phyloP scores from a whole-genome alignment of 2,888 invertebrate genomes.

The Gari tellinella region DNA sequence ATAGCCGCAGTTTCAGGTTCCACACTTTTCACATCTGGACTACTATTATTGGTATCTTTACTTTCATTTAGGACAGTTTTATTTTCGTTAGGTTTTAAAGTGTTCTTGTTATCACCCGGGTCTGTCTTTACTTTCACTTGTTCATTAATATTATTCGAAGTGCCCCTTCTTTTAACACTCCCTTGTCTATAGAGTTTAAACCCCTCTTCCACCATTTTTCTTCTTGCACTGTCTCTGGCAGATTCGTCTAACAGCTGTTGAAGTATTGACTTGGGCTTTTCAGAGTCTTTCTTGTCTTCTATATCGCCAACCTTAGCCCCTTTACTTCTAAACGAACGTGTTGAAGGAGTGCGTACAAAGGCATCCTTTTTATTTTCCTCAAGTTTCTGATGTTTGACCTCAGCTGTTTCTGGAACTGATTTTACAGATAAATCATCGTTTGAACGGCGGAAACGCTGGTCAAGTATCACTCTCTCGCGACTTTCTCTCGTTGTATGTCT shows the following conservation, averaged over 20 bases:
- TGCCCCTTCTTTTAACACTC: background rate
- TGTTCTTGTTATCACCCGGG: too few species aligned
- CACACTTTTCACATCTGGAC: background rate
- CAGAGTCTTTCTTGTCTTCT: constrained; percentile 3
- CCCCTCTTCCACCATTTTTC: constrained; percentile 42
- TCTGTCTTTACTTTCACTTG: background rate
- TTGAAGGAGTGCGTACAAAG: background rate
- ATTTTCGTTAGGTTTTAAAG: too few species aligned
- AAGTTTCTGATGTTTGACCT: background rate
- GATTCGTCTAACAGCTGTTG: constrained; percentile 45
- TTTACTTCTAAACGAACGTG: background rate
- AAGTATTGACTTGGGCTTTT: constrained; percentile 40
- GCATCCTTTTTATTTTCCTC: constrained; percentile 6
- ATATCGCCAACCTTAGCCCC: background rate
- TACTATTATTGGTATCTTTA: background rate
- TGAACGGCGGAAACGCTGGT: background rate
- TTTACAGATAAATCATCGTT: background rate
- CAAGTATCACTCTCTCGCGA: background rate
- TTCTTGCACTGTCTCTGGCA: constrained; percentile 27
- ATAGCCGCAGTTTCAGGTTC: background rate
- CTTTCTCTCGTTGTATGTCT: constrained; percentile 6
- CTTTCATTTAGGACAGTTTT: background rate
- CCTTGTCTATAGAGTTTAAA: constrained; percentile 13
- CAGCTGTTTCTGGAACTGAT: background rate
- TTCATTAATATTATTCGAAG: background rate